These are phyloP conservation scores for Diadophis punctatus DNA, from an alignment of 2,113 vertebrate species.

Conservation along the genomic window DNA sequence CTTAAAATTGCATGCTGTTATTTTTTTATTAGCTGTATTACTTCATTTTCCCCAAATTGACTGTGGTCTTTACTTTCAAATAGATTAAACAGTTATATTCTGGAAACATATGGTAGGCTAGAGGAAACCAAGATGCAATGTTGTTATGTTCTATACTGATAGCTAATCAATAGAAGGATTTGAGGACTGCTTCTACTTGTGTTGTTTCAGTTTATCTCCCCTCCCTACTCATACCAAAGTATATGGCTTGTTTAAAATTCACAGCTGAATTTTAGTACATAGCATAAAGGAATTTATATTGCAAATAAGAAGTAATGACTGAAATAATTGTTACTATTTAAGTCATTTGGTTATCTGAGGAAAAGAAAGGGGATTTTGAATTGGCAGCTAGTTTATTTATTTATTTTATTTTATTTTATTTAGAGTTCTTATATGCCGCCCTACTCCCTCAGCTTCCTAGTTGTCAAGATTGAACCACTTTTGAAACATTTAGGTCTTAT, in stretches of 20 bases:
- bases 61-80: conserved; percentile 49
- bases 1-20: conserved; percentile 56
- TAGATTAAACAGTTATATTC: conserved; percentile 31
- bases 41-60: conserved; percentile 53
- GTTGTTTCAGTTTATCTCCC: not conserved
- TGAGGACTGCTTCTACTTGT: not conserved
- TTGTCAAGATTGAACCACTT: too few species aligned
- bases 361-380: not conserved
- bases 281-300: not conserved
- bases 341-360: not conserved
- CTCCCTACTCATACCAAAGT: not conserved
- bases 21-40: conserved; percentile 50
- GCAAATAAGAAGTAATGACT: not conserved
- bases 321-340: not conserved
- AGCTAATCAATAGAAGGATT: conserved; percentile 8
- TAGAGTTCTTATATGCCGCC: too few species aligned
- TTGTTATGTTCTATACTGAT: not conserved
- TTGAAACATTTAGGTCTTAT: too few species aligned
- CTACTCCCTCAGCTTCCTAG: not conserved
- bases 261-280: not conserved
- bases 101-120: not conserved
- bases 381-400: not conserved
- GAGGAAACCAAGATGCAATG: not conserved
- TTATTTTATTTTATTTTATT: too few species aligned
- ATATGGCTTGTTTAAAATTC: not conserved